phyloP scores from a whole-genome alignment of 2,888 invertebrate species.

The Aelia acuminata region DNA sequence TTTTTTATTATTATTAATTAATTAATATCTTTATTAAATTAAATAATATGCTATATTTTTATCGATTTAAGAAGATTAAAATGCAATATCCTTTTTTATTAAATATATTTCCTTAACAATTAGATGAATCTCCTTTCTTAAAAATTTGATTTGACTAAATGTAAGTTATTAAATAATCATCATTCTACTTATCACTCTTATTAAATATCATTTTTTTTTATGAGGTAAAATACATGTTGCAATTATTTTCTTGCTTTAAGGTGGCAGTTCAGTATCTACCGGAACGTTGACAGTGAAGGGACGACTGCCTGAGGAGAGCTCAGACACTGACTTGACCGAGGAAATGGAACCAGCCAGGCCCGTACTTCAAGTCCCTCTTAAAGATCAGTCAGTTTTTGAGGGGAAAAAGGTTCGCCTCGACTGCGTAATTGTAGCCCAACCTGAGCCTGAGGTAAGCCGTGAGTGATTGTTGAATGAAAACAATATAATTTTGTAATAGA shows the following conservation, averaged over 20 bases:
- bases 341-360: constrained; percentile 83
- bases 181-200: too few relatives aligned
- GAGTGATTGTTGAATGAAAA: not conserved
- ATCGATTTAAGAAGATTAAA: too few relatives aligned
- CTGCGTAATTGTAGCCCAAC: constrained; percentile 84
- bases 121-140: too few relatives aligned
- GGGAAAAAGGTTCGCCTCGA: constrained; percentile 80
- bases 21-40: too few relatives aligned
- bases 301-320: constrained; percentile 78
- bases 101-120: too few relatives aligned
- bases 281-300: constrained; percentile 74
- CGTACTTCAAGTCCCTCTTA: constrained; percentile 78
- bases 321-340: constrained; percentile 79
- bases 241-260: not conserved
- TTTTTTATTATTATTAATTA: too few relatives aligned
- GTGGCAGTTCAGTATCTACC: constrained; percentile 52
- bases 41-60: too few relatives aligned
- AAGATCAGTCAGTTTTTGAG: constrained; percentile 78
- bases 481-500: not conserved
- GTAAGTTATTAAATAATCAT: too few relatives aligned
- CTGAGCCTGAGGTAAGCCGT: constrained; percentile 80
- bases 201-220: too few relatives aligned
- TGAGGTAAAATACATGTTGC: too few relatives aligned
- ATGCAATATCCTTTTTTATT: too few relatives aligned
- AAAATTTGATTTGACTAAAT: too few relatives aligned